Base-by-base conservation (phyloP, 2,797 vertebrate genomes). In the Malurus leucopterus region DNA sequence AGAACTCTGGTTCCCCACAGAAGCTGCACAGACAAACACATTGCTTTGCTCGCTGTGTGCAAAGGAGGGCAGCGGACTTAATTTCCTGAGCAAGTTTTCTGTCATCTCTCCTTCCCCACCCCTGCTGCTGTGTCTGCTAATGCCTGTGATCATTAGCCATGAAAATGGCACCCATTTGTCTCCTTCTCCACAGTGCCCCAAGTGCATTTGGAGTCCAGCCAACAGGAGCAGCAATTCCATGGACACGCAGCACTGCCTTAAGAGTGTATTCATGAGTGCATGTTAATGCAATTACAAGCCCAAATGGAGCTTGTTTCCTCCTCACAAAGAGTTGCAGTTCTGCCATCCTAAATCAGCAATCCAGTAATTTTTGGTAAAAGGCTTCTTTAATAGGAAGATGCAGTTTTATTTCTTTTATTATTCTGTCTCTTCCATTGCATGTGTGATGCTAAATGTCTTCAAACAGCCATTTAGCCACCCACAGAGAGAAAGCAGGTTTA, bases 401-500 rank as follows among this genome's bases (percentile, higher is more conserved):
- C 38, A 77, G 13, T n/a, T 87, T 77, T 4, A 81, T 59, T 82
- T 84, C n/a, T 71, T 50, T 76, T 49, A 54, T 65, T 63, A 77
- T 90, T 80, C 36, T 51, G 6, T 73, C 79, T 50, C 65, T 64
- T 89, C 29, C 44, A 15, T 54, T 93, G 58, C 44, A 26, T 84
- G 26, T 63, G 61, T 73, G 72, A 61, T 82, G 58, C 85, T 95
- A 90, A 95, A 89, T 89, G 65, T 49, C 87, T 96, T 94, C 94
- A 95, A 95, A 93, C 63, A 93, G 88, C 58, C 79, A 67, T 93
- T 96, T 93, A 93, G 91, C 86, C 92, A 93, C 93, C 86, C 75
- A 89, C 90, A 77, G 95, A 92, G 95, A 85, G 64, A 89, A 92
- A 90, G 84, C 7, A 41, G 73, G 53, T 91, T 96, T 96, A 95